Evolutionary conservation across 2,113 vertebrate genomes (phyloP).

Genomic region (Scopus umbretta): DNA sequence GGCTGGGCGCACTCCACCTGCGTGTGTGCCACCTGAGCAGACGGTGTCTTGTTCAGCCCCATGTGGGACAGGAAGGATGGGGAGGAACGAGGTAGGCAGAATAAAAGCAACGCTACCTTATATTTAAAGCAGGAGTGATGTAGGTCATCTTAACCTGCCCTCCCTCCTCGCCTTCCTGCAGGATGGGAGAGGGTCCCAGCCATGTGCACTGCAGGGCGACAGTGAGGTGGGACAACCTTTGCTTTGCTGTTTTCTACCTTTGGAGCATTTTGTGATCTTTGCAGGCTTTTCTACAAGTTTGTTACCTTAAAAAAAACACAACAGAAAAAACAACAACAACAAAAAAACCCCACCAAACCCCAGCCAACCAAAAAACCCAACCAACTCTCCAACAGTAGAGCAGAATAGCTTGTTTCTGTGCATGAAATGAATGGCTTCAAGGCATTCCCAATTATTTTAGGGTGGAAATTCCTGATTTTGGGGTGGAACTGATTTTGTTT

Average conservation of each 20-base stretch:
- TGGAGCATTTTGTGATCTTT: neutral
- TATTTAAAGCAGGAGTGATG: neutral
- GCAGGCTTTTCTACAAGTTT: neutral
- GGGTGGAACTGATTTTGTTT: neutral
- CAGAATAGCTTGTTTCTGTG: neutral
- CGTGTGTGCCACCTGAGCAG: neutral
- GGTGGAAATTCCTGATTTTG: neutral
- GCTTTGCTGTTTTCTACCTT: neutral
- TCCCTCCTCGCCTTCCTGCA: neutral
- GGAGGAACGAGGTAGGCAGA: neutral
- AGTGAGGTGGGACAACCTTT: neutral
- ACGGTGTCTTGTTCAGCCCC: neutral
- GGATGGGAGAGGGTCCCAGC: neutral
- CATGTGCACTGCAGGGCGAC: accelerated
- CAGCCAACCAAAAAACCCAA: too few species aligned
- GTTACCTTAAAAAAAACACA: neutral
- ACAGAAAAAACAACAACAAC: too few species aligned
- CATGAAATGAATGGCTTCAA: neutral
- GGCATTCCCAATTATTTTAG: neutral
- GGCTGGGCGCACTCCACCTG: neutral
- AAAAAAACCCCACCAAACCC: too few species aligned
- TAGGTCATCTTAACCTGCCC: neutral
- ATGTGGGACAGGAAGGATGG: neutral
- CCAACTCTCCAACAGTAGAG: neutral
- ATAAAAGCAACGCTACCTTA: neutral